Evolutionary conservation across 2,113 vertebrate genomes (phyloP), one percentile per base, ranked within the genome.

Genomic region (Mobula hypostoma): DNA sequence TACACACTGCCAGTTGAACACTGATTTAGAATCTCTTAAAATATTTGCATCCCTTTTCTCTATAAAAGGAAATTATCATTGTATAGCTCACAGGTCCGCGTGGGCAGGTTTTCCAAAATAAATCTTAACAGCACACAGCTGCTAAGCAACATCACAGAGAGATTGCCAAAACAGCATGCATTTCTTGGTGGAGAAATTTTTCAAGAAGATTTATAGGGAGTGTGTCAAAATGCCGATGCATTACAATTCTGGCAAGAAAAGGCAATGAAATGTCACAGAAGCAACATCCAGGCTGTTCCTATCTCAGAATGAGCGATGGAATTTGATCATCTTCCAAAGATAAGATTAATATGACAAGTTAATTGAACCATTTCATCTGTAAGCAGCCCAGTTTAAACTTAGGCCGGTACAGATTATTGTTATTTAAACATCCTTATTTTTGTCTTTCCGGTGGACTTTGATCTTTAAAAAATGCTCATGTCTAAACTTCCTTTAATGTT

Each of bases 131-230:
- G 68, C 90, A 27, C 70, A 27, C 24, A 27, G 91, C 68, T 93
- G 70, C 91, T 93, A 93, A 40, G 68, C 91, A 93, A 93, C 91
- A 92, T 92, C 63, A 93, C n/a, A 70, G 36, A 29, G 36, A 93
- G 36, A 21, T 68, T 93, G 68, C 70, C 48, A 76, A 93, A 91
- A 70, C 21, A 5, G 68, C 29, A 40, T 63, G 61, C 68, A 9
- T 72, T 70, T 70, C 61, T 90, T 90, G 19, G 7, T 40, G 68
- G 21, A 24, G 91, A 24, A 48, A 72, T 9, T 72, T 40, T 40
- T 72, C n/a, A 70, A 72, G 21, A 68, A 74, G n/a, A 8, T 91
- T 66, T 68, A 11, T 21, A 70, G 9, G 68, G 90, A 14, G 19
- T 27, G 68, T 48, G 17, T 72, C 90, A 40, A 27, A 90, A 74